Conservation (phyloP, 2,113 vertebrate species). For the Protobothrops flavoviridis region DNA sequence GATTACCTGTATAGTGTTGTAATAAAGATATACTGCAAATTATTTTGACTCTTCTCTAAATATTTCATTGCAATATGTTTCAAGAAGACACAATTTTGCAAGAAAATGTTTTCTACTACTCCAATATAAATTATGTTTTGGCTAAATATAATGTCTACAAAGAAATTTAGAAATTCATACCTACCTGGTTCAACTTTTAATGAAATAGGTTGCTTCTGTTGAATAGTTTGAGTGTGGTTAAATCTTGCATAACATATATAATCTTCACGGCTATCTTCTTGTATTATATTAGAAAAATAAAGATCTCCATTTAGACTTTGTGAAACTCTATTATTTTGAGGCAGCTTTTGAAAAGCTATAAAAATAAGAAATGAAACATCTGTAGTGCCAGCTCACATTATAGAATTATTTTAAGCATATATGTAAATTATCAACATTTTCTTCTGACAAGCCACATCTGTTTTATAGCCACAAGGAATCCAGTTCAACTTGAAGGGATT, state of each 20-base stretch:
- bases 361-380: constrained; percentile 38
- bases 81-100: neutral
- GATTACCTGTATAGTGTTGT: neutral
- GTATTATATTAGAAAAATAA: constrained; percentile 93
- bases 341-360: constrained; percentile 91
- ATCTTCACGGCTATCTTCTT: constrained; percentile 87
- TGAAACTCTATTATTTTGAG: constrained; percentile 89
- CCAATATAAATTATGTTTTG: neutral
- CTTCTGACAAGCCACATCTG: neutral
- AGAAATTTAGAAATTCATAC: constrained; percentile 57
- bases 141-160: neutral
- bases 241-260: constrained; percentile 99
- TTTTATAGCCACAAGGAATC: neutral
- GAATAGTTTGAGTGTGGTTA: constrained; percentile 97
- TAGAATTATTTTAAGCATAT: neutral
- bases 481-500: neutral
- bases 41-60: neutral
- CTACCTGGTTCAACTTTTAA: constrained; percentile 90
- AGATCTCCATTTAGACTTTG: constrained; percentile 96
- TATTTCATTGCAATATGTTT: neutral
- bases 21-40: neutral
- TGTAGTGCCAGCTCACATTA: neutral
- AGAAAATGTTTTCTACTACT: neutral
- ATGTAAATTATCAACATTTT: neutral
- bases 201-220: constrained; percentile 97